Percentiles rank a stretch among this genome's conserved stretches.
phyloP scores from a whole-genome alignment of 92 coral and sea anemone species.

The Palythoa caribaeorum region DNA sequence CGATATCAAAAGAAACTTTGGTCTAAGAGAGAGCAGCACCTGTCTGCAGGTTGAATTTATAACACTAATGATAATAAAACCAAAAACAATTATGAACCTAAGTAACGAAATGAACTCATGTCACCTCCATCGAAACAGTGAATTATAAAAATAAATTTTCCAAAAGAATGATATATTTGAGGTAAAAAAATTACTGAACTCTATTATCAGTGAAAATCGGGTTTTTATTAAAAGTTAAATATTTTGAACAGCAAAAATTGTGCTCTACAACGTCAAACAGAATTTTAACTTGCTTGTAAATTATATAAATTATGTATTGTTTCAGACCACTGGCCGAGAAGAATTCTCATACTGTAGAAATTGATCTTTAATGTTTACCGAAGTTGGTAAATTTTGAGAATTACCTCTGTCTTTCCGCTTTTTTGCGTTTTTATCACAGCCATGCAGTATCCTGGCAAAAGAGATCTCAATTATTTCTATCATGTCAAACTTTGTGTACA shows the following conservation, averaged over 20 bases:
- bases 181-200: neutral
- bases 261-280: neutral
- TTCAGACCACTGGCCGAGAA: neutral
- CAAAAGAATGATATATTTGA: neutral
- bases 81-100: neutral
- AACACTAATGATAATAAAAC: conserved; percentile 3
- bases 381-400: neutral
- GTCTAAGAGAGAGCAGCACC: neutral
- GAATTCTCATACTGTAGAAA: neutral
- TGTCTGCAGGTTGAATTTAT: neutral
- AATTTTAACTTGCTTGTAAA: neutral
- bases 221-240: neutral
- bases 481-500: neutral
- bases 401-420: neutral
- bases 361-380: neutral
- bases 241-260: neutral
- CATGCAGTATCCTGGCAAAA: neutral
- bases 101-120: conserved; percentile 11
- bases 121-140: neutral
- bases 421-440: neutral
- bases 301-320: conserved; percentile 21
- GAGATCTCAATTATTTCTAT: neutral
- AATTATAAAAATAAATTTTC: neutral
- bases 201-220: no score
- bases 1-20: neutral